phyloP scores from a whole-genome alignment of 1,140 invertebrate species.

The Bradynema listronoti region DNA sequence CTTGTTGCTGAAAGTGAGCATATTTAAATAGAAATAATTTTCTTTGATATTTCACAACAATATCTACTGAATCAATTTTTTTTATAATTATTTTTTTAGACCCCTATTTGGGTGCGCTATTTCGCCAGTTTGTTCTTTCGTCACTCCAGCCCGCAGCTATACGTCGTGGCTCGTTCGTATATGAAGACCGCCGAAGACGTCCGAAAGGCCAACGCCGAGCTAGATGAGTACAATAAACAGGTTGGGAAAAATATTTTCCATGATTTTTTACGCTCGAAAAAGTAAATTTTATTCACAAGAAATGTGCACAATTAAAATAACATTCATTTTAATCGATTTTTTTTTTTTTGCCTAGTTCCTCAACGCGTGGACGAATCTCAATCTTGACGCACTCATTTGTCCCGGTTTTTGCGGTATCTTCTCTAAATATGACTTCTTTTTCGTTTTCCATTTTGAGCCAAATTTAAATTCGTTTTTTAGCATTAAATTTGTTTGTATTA shows the following conservation, averaged over 20 bases:
- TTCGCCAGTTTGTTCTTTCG: neutral
- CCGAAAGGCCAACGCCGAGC: conserved; percentile 21
- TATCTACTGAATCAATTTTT: neutral
- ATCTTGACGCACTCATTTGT: conserved; percentile 48
- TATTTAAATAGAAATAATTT: neutral
- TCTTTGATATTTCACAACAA: conserved; percentile 1
- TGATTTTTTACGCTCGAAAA: too few relatives aligned
- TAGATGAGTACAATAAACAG: conserved; percentile 26
- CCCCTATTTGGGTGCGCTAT: conserved; percentile 31
- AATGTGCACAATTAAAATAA: neutral
- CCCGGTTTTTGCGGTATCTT: conserved; percentile 38
- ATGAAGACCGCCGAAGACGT: conserved; percentile 35
- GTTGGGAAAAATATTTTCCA: conserved; percentile 11
- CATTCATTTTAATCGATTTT: neutral
- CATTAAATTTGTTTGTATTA: neutral
- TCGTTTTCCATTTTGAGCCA: too few relatives aligned
- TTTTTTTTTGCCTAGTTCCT: conserved; percentile 34
- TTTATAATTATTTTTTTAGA: conserved; percentile 21
- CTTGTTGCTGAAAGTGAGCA: conserved; percentile 29
- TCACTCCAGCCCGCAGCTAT: neutral
- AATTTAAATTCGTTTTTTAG: too few relatives aligned
- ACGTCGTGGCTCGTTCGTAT: conserved; percentile 1
- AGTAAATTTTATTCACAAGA: too few relatives aligned
- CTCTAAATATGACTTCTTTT: too few relatives aligned
- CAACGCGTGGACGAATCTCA: conserved; percentile 39